Conservation (phyloP, 2,797 vertebrate species). For the Mus caroli region DNA sequence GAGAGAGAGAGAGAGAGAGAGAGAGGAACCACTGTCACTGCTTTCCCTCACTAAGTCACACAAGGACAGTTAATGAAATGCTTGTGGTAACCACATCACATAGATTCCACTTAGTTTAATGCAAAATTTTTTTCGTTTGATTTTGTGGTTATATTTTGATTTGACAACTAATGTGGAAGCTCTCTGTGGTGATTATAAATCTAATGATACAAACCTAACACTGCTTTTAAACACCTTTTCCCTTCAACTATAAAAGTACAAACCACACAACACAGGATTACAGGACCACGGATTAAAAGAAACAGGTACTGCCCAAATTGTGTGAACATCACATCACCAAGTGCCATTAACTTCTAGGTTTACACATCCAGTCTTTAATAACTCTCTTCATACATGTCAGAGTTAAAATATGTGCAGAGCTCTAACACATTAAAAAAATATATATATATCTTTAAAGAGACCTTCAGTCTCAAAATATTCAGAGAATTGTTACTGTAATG, state of each 20-base stretch:
- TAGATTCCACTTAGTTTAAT: slow-evolving; percentile 59
- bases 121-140: slow-evolving; percentile 69
- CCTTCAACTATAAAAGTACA: background rate
- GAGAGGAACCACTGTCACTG: background rate
- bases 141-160: slow-evolving; percentile 67
- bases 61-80: slow-evolving; percentile 40
- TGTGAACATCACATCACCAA: slow-evolving; percentile 13
- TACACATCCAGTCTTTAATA: slow-evolving; percentile 44
- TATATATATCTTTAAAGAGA: background rate
- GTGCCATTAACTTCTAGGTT: slow-evolving; percentile 11
- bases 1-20: background rate
- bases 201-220: slow-evolving; percentile 25
- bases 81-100: slow-evolving; percentile 3
- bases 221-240: slow-evolving; percentile 44
- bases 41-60: slow-evolving; percentile 52
- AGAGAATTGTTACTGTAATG: slow-evolving; percentile 20
- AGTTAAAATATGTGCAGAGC: slow-evolving; percentile 47
- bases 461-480: background rate
- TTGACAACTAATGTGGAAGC: slow-evolving; percentile 50
- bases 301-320: slow-evolving; percentile 13
- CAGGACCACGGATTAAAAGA: slow-evolving; percentile 27
- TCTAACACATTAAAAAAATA: background rate
- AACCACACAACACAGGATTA: slow-evolving; percentile 22
- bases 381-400: background rate
- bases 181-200: slow-evolving; percentile 9